Base-by-base conservation (phyloP, 2,888 invertebrate species). In the Ametastegia equiseti region DNA sequence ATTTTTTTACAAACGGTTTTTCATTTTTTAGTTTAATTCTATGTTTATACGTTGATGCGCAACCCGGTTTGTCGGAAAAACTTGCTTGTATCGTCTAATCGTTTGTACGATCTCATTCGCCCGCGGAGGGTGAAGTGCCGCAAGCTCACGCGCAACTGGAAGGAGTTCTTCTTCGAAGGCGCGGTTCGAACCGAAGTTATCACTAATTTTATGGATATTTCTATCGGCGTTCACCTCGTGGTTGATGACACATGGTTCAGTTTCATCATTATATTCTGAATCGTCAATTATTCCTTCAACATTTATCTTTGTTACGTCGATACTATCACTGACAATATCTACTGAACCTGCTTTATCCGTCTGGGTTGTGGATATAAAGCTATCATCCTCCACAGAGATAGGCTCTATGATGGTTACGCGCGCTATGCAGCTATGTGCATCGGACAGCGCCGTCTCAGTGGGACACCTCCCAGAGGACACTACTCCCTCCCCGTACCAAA, bases 31-130 rank as follows among this genome's bases (percentile, higher is more conserved):
- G 63, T 15, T 84, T 82, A 23, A 88, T 87, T 23, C 83, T 67
- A 80, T 87, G 87, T 42, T 82, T 67, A 80, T 87, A 88, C 13
- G 81, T 80, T 50, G 80, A 42, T 11, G 85, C 86, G 9, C 83
- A 78, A 5, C 85, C 84, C 1, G 85, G 83, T 23, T 82, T 81
- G 4, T 79, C 71, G 0, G 84, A 83, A 87, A 87, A 50, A 86
- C 83, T 60, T 13, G 45, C 39, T 81, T 30, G 78, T 80, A 82
- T 65, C 63, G 75, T 9, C 11, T 7, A 2, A 83, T 15, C 23
- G 69, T 50, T 4, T 67, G 15, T 6, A 39, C 6, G 39, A 83
- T 73, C 19, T 13, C 19, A 6, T 80, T 11, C 15, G n/a, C 54
- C 11, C 82, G 81, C 23, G 57, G 11, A 6, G 54, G 50, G 2